A percentile compares a stretch with the other conserved stretches of the same genome.
Conservation (phyloP, 2,113 vertebrate genomes). For the Marcusenius ussheri region DNA sequence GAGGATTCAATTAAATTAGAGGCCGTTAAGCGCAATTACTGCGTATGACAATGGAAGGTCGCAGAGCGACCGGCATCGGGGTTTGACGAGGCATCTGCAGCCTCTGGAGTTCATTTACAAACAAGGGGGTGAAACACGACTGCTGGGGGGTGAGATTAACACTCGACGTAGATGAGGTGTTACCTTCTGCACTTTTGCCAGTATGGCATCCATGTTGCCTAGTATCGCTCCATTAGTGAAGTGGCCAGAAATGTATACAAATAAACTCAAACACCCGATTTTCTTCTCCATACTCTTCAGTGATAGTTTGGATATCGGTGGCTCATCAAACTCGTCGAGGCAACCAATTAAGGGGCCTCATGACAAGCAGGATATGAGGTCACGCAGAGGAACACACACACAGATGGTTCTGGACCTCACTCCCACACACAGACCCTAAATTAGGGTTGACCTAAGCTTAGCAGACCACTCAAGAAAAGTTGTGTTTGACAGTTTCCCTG, state of each 20-base stretch:
- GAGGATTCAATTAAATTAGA: slow-evolving; percentile 1
- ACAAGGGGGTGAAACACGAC: background rate
- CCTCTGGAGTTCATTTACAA: background rate
- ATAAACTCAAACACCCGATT: background rate
- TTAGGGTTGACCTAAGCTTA: background rate
- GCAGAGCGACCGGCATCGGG: background rate
- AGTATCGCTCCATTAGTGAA: background rate
- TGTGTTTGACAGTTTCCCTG: background rate
- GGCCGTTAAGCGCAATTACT: background rate
- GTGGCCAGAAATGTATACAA: background rate
- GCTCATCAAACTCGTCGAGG: background rate
- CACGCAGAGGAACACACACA: background rate
- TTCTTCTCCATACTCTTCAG: background rate
- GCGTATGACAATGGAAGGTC: background rate
- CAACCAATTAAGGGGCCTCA: background rate
- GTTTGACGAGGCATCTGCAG: background rate
- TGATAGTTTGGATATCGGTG: background rate
- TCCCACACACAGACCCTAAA: background rate
- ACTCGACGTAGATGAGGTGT: background rate
- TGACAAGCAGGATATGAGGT: background rate
- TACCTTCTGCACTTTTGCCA: background rate
- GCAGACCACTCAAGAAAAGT: background rate
- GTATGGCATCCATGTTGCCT: background rate
- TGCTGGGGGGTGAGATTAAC: background rate
- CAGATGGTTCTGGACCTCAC: background rate